Evolutionary conservation across 1,140 invertebrate species (phyloP), one percentile per base, ranked within the genome.

Genomic region (Drosophila virilis): DNA sequence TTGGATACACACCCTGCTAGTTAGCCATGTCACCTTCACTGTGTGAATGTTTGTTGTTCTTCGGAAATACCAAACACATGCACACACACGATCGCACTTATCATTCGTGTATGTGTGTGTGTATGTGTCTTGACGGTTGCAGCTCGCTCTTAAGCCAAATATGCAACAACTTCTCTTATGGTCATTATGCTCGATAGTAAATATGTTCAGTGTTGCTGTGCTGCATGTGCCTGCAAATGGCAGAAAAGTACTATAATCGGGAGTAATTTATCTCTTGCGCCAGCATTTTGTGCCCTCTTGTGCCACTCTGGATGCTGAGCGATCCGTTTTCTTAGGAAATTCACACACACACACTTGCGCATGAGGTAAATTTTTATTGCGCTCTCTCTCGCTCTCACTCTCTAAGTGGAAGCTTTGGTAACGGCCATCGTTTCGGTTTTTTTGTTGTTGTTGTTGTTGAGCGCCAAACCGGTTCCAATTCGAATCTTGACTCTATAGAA

Each of bases 311-410:
- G 80, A 83, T 73, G 75, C 80, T 83, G 80, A 71, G 71, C 43
- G 28, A 68, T 61, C 52, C 59, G 51, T 67, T 86, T 86, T 86
- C 82, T 71, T 76, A 50, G 71, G 67, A 85, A 80, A 85, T 85
- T 73, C 51, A 59, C 66, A 61, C 59, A 62, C 15, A 82, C 54
- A 65, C 58, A 55, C 43, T 40, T 13, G 13, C 7, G 8, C 45
- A 61, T 65, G 40, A 64, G 75, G 50, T 64, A 37, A 28, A 43
- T 66, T 54, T 54, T 42, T 38, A 40, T 67, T 37, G 28, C 40
- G 45, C 43, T 48, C 51, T 71, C 69, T 79, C 52, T 68, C 69
- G 68, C 46, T 35, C 67, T 76, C 68, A 74, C 61, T 45, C 60
- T 76, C 71, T 69, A 38, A 46, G 43, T 74, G 32, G 22, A 43